phyloP scores from a whole-genome alignment of 2,797 vertebrate genomes.

The Pseudomugil tenellus region DNA sequence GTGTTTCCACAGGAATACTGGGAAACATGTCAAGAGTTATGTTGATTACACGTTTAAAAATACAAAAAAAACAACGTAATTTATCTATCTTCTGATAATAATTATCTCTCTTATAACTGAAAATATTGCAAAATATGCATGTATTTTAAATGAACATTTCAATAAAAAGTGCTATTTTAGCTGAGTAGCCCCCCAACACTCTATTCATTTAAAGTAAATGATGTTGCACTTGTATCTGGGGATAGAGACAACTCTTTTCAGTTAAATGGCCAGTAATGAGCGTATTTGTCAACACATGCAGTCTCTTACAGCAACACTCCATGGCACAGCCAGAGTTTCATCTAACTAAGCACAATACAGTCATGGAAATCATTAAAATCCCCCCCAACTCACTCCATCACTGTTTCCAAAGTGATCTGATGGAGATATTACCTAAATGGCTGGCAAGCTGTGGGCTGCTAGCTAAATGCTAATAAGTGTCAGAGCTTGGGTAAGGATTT shows the following conservation, averaged over 20 bases:
- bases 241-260: conserved; percentile 38
- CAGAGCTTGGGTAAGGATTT: conserved; percentile 83
- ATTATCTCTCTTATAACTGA: not conserved
- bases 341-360: conserved; percentile 66
- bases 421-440: conserved; percentile 88
- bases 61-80: too few species aligned
- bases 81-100: not conserved
- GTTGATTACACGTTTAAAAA: not conserved
- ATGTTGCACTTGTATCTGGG: conserved; percentile 12
- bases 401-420: conserved; percentile 85
- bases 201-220: conserved; percentile 27
- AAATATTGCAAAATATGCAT: not conserved
- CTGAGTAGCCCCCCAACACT: not conserved
- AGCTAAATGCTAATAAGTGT: conserved; percentile 88
- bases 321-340: conserved; percentile 60
- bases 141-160: not conserved
- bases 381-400: conserved; percentile 79
- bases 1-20: not conserved
- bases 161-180: not conserved
- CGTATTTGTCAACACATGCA: conserved; percentile 70
- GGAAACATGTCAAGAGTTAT: not conserved
- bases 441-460: conserved; percentile 85
- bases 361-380: conserved; percentile 64
- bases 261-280: conserved; percentile 59
- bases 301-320: conserved; percentile 65